Evolutionary conservation across 2,888 invertebrate genomes (phyloP).

Genomic region (Drosophila lacicola): DNA sequence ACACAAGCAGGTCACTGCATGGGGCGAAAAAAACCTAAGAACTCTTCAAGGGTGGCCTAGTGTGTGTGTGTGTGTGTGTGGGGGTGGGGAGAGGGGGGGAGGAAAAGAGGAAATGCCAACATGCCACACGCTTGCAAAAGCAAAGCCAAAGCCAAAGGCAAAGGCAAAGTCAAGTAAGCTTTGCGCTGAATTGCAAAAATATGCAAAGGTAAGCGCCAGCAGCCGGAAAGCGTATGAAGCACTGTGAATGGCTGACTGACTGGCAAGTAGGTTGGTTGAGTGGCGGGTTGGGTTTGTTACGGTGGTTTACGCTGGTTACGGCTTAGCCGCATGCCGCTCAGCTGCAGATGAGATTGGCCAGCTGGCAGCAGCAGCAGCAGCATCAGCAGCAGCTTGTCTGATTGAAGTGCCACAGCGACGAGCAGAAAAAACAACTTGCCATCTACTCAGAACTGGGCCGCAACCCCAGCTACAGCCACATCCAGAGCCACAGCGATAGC

Average conservation of each 20-base stretch:
- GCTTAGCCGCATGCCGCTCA: conserved; percentile 3
- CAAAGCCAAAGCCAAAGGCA: conserved; percentile 34
- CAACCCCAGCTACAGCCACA: background rate
- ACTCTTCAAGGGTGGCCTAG: conserved; percentile 4
- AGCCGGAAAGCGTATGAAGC: conserved; percentile 29
- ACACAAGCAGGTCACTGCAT: conserved; percentile 65
- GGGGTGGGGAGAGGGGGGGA: background rate
- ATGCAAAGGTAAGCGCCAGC: conserved; percentile 76
- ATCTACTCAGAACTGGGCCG: conserved; percentile 1
- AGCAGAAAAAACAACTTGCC: conserved; percentile 18
- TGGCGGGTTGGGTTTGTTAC: background rate
- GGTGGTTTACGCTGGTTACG: conserved; percentile 16
- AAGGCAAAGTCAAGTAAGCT: conserved; percentile 71
- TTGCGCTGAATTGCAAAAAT: conserved; percentile 82
- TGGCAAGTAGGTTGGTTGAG: conserved; percentile 4
- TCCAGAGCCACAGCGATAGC: background rate
- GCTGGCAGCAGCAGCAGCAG: conserved; percentile 14
- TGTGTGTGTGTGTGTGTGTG: background rate
- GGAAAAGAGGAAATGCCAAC: conserved; percentile 51
- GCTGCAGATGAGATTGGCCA: conserved; percentile 39
- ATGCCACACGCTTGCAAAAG: conserved; percentile 52
- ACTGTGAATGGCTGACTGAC: conserved; percentile 23
- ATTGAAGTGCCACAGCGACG: conserved; percentile 57
- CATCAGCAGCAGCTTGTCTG: conserved; percentile 26
- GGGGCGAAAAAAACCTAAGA: background rate